Evolutionary conservation across 2,113 vertebrate genomes (phyloP).

Genomic region (Nyctibius bracteatus): DNA sequence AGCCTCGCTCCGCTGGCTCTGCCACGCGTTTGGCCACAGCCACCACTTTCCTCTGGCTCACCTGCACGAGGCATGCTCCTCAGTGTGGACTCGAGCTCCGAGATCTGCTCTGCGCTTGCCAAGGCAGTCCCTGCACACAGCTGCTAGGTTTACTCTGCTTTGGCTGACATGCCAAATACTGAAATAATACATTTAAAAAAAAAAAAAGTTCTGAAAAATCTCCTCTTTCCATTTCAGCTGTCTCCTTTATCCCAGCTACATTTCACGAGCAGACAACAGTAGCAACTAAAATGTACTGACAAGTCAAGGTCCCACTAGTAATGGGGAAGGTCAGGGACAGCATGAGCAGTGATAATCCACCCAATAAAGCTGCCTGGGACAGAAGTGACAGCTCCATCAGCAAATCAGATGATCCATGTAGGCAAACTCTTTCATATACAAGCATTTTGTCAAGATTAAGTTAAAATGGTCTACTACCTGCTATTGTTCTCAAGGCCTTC

Average conservation of each 20-base stretch:
- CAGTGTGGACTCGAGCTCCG: rapidly evolving
- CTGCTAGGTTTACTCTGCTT: not conserved
- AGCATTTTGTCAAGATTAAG: not conserved
- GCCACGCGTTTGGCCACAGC: not conserved
- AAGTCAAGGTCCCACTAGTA: not conserved
- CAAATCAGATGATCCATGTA: not conserved
- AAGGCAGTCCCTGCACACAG: not conserved
- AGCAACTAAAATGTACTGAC: not conserved
- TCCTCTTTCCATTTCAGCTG: not conserved
- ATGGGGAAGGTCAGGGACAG: not conserved
- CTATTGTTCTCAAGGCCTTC: not conserved
- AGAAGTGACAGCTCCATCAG: not conserved
- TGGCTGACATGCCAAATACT: not conserved
- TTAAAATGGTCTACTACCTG: not conserved
- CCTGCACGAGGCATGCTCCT: not conserved
- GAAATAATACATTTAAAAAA: not conserved
- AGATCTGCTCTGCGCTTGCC: not conserved
- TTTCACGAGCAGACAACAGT: not conserved
- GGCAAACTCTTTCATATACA: not conserved
- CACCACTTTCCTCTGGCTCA: not conserved
- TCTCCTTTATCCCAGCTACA: not conserved
- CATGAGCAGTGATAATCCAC: not conserved
- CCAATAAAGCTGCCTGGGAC: not conserved
- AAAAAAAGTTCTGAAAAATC: not conserved
- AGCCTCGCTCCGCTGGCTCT: not conserved